A percentile compares a stretch with the other conserved stretches of the same genome.
Evolutionary conservation across 2,888 invertebrate species (phyloP).

Genomic region (Agrotis clavis): DNA sequence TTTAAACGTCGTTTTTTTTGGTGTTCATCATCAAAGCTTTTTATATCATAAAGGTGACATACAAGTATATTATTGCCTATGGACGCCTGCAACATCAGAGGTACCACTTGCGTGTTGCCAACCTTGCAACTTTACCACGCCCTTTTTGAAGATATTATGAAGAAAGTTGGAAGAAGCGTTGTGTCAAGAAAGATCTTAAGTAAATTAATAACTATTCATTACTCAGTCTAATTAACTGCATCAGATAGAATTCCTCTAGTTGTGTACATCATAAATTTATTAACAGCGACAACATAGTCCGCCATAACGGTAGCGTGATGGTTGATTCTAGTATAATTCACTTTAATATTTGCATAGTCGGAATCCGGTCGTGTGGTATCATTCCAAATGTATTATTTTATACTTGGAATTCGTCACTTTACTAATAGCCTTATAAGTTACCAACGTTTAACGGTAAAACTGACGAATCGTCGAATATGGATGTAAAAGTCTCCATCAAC

Average conservation of each 20-base stretch:
- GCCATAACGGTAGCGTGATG: slow-evolving; percentile 67
- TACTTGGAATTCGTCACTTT: slow-evolving; percentile 40
- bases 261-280: slow-evolving; percentile 53
- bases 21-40: too few relatives aligned
- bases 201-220: slow-evolving; percentile 15
- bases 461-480: background rate
- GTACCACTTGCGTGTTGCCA: too few relatives aligned
- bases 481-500: background rate
- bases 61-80: too few relatives aligned
- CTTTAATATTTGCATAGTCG: slow-evolving; percentile 60
- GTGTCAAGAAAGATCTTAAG: background rate
- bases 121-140: too few relatives aligned
- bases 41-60: too few relatives aligned
- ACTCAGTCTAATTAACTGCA: slow-evolving; percentile 32
- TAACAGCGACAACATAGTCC: slow-evolving; percentile 28
- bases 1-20: too few relatives aligned
- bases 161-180: too few relatives aligned
- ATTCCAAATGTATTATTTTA: slow-evolving; percentile 48
- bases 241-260: slow-evolving; percentile 37
- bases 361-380: slow-evolving; percentile 58
- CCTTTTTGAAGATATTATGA: background rate
- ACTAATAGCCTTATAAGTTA: slow-evolving; percentile 3
- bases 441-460: background rate
- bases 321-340: slow-evolving; percentile 56
- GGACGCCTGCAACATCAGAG: too few relatives aligned